Base-by-base conservation (phyloP, 2,888 invertebrate species). In the Drosophila melanosoma region DNA sequence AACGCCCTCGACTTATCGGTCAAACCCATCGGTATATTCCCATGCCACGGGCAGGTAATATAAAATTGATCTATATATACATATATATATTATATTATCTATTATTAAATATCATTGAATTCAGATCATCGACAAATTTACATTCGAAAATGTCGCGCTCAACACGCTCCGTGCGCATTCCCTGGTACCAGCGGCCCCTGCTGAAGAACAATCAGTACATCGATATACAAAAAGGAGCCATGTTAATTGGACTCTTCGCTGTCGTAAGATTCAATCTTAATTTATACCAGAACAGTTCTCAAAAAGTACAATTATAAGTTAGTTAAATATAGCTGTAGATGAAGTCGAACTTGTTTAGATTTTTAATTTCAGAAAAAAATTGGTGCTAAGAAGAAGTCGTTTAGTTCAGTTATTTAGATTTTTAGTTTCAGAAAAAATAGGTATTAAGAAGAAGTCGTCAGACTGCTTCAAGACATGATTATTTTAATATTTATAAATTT, bases 161-260 rank as follows among this genome's bases (percentile, higher is more conserved):
- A 0, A 94, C 96, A 17, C 95, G 96, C 67, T 97, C 97, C 0
- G 93, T 97, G 1, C 95, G 95, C 89, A 95, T 96, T 64, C 97
- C 97, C 0, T 98, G 98, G 98, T 98, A 97, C 87, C 96, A 96
- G 92, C 96, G 96, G 83, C 98, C 98, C 0, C 94, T 98, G 78
- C 93, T 98, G 1, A 95, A 96, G 76, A 96, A 97, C 94, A 96
- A 97, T 10, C 94, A 96, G 77, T 94, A 97, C 69, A 94, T 98
- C 68, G 97, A 98, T 90, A 95, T 98, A 51, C 98, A 98, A 91
- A 95, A 97, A 87, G 96, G 96, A 23, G 96, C 98, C 0, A 93
- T 98, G 83, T 93, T 97, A 8, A 96, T 96, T 26, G 97, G 95
- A 8, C 94, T 96, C 83, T 96, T 97, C 92, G 95, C 97, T 56